A percentile compares a stretch with the other conserved stretches of the same genome.
Evolutionary conservation across 2,113 vertebrate species (phyloP).

Genomic region (Sardina pilchardus): DNA sequence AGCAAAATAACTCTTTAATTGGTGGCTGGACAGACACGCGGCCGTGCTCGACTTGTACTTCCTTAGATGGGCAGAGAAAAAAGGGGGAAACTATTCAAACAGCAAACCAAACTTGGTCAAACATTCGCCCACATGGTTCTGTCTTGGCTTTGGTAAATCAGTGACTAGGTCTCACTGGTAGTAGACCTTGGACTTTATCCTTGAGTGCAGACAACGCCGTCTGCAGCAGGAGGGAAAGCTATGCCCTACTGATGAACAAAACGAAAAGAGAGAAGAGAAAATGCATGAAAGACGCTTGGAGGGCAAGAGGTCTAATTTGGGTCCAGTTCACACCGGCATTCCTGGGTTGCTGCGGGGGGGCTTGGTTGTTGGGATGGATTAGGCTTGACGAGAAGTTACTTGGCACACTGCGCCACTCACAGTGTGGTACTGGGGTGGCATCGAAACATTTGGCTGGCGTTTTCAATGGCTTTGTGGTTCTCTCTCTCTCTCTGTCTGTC

Average conservation of each 20-base stretch:
- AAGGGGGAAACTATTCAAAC: not conserved
- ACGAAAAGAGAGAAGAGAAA: not conserved
- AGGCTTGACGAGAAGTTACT: slow-evolving; percentile 19
- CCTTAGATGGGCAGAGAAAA: not conserved
- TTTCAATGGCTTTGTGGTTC: not conserved
- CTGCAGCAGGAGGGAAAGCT: not conserved
- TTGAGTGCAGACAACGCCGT: not conserved
- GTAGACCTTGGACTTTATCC: not conserved
- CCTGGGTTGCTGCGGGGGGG: slow-evolving; percentile 31
- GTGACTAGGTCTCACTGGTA: not conserved
- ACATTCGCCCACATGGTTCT: not conserved
- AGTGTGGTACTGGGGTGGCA: slow-evolving; percentile 15
- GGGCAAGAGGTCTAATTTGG: slow-evolving; percentile 37
- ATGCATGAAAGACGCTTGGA: slow-evolving; percentile 7
- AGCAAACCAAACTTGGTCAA: not conserved
- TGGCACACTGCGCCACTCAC: slow-evolving; percentile 19
- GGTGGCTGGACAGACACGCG: not conserved
- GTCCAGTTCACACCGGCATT: slow-evolving; percentile 36
- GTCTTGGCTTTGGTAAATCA: slow-evolving; percentile 12
- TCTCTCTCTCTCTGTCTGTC: not conserved
- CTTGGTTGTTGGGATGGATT: slow-evolving; percentile 39
- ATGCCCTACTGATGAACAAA: not conserved
- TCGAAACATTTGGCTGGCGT: slow-evolving; percentile 16
- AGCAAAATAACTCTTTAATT: slow-evolving; percentile 2
- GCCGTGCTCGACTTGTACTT: not conserved